These are phyloP conservation scores for Coptodon bakossiorum DNA, from an alignment of 2,113 vertebrate genomes.

Conservation along the genomic window DNA sequence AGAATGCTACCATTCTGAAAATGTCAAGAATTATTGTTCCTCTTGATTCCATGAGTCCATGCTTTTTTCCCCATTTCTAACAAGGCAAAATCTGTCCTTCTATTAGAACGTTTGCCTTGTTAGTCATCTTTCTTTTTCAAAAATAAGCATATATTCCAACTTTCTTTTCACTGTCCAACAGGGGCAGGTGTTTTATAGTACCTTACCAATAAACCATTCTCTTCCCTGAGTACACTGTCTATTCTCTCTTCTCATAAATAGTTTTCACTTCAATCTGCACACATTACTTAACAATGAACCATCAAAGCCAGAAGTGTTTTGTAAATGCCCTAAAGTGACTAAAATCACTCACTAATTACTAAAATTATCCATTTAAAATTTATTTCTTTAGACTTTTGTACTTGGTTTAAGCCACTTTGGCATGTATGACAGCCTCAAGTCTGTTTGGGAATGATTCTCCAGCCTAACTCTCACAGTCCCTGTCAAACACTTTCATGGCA, in stretches of 20 bases:
- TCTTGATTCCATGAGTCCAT: background rate
- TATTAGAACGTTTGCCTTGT: background rate
- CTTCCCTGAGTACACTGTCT: background rate
- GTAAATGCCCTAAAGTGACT: background rate
- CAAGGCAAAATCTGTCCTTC: background rate
- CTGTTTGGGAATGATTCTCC: background rate
- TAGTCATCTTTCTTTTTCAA: background rate
- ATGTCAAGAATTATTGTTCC: background rate
- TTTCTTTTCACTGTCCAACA: background rate
- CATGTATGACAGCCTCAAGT: background rate
- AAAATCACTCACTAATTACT: background rate
- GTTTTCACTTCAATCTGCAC: background rate
- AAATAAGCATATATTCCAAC: background rate
- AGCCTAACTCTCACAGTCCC: background rate
- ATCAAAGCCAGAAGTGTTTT: background rate
- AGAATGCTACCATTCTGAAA: background rate
- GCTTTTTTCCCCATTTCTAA: background rate
- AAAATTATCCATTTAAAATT: background rate
- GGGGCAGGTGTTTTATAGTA: background rate
- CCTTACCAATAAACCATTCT: background rate
- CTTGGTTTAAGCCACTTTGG: background rate
- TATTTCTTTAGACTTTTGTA: background rate
- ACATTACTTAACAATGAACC: background rate
- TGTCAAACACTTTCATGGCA: background rate
- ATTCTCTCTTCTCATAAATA: background rate